phyloP scores from a whole-genome alignment of 2,888 invertebrate species.

The Venusia cambrica region DNA sequence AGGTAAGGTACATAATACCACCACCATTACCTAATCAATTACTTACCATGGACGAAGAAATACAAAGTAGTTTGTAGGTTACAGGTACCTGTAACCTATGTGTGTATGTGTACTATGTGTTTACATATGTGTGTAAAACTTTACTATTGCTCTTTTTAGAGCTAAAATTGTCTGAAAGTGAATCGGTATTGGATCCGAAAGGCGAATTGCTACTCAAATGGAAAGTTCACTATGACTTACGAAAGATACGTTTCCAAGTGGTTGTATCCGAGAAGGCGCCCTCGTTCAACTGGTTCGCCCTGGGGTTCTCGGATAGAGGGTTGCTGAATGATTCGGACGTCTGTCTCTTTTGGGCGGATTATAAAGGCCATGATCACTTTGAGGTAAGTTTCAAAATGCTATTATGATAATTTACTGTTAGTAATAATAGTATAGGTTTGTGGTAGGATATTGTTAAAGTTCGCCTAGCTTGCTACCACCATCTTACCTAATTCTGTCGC shows the following conservation, averaged over 20 bases:
- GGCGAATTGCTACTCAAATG: slow-evolving; percentile 65
- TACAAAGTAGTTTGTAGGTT: no score
- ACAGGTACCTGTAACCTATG: no score
- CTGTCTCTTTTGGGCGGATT: slow-evolving; percentile 89
- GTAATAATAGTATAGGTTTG: no score
- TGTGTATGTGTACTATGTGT: no score
- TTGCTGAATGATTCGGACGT: slow-evolving; percentile 87
- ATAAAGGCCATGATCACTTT: slow-evolving; percentile 79
- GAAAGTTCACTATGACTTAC: slow-evolving; percentile 56
- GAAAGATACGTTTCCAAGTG: slow-evolving; percentile 72
- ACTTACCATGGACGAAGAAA: no score
- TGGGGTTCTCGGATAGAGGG: slow-evolving; percentile 93
- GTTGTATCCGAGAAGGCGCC: slow-evolving; percentile 68
- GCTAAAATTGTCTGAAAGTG: slow-evolving; percentile 53
- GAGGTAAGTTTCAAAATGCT: slow-evolving; percentile 43
- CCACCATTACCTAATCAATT: no score
- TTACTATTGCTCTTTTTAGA: slow-evolving; percentile 32
- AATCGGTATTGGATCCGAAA: slow-evolving; percentile 64
- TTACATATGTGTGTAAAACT: slow-evolving; percentile 2
- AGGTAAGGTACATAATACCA: no score
- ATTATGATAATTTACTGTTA: not conserved
- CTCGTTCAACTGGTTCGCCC: slow-evolving; percentile 86
- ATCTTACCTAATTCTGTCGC: no score
- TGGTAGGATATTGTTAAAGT: no score
- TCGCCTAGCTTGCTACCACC: no score